Conservation (phyloP, 2,797 vertebrate species). For the Galago senegalensis region DNA sequence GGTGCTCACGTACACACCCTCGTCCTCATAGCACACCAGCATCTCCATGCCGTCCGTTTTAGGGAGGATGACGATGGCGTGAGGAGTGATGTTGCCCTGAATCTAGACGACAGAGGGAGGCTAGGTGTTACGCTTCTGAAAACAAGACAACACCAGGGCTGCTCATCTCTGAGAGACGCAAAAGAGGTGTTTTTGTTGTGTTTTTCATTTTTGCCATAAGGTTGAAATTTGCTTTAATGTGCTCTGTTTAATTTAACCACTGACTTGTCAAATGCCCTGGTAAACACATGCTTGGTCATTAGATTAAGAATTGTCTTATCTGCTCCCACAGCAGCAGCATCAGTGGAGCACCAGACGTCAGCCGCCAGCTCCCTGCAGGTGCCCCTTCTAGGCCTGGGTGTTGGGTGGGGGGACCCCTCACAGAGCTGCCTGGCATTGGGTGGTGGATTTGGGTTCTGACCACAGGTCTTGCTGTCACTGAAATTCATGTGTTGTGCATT, state of each 20-base stretch:
- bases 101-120: slow-evolving; percentile 92
- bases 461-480: background rate
- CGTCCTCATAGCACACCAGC: slow-evolving; percentile 99
- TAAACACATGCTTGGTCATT: background rate
- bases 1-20: slow-evolving; percentile 99
- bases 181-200: background rate
- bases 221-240: slow-evolving; percentile 52
- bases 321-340: background rate
- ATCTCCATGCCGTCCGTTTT: slow-evolving; percentile 99
- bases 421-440: background rate
- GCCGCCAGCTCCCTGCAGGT: too few relatives aligned
- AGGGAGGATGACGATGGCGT: slow-evolving; percentile 99
- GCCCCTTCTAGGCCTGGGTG: too few relatives aligned
- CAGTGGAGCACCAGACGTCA: background rate
- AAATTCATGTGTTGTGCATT: slow-evolving; percentile 29
- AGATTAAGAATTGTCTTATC: background rate
- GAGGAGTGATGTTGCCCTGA: slow-evolving; percentile 99
- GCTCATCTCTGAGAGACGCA: slow-evolving; percentile 79
- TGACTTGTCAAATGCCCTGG: slow-evolving; percentile 33
- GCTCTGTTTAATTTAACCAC: slow-evolving; percentile 67
- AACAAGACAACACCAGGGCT: slow-evolving; percentile 70
- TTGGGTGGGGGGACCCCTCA: too few relatives aligned
- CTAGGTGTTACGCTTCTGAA: slow-evolving; percentile 72
- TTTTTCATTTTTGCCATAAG: slow-evolving; percentile 65
- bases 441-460: background rate